Evolutionary conservation across 2,113 vertebrate genomes (phyloP), one percentile per base, ranked within the genome.

Genomic region (Sphyrna mokarran): DNA sequence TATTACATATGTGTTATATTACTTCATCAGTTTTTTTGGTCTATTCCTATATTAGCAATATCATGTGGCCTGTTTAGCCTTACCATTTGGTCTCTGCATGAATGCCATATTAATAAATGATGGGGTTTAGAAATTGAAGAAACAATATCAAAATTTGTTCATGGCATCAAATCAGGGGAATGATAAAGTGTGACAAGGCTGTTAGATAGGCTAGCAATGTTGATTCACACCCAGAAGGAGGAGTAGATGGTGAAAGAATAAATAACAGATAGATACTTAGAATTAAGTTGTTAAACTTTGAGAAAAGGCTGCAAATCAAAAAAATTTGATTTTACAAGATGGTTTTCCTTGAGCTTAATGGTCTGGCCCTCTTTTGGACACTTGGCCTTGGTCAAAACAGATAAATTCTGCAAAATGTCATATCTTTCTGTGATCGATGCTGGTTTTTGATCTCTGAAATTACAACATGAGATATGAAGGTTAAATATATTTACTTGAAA

Each of bases 41-140:
- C n/a, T 37, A 13, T 83, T 83, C 78, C 78, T 40, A 83, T 83
- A 83, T 83, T 83, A 83, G n/a, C n/a, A 83, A 83, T 83, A 83
- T 80, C 11, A n/a, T 40, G n/a, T 83, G 33, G 33, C n/a, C 13
- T 80, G 76, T 16, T 83, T 14, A 37, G 78, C n/a, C 16, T 83
- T 16, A 83, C n/a, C 78, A 83, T 83, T 83, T 83, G 78, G 37
- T 40, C 78, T 83, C 78, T 40, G 78, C n/a, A 40, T 83, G 78
- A 83, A 18, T 83, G 78, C n/a, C 14, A 83, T 40, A 18, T 83
- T 40, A n/a, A 83, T 83, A 83, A 83, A 83, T 83, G n/a, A 40
- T 83, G n/a, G 14, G n/a, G n/a, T 33, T 40, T 80, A 37, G n/a
- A 18, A 80, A 80, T 80, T 13, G 4, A 37, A 37, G n/a, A 14